Evolutionary conservation across 2,797 vertebrate species (phyloP).

Genomic region (Kryptolebias ocellatus): DNA sequence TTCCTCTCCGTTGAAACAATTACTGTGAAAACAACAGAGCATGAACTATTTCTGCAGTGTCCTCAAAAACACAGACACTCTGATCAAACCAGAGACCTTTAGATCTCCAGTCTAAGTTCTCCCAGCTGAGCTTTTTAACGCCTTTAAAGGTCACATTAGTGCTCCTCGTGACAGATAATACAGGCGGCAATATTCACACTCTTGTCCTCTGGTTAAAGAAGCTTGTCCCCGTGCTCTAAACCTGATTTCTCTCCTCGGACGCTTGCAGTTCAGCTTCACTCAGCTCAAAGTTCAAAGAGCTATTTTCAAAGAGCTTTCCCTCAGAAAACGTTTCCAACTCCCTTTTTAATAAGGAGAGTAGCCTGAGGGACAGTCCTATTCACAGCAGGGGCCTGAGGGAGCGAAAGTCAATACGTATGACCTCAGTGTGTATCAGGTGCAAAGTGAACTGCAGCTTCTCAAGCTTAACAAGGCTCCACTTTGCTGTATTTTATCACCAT

Average conservation of each 20-base stretch:
- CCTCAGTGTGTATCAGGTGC: constrained; percentile 31
- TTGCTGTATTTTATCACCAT: constrained; percentile 51
- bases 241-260: neutral
- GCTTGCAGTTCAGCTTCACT: constrained; percentile 8
- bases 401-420: constrained; percentile 50
- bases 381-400: constrained; percentile 40
- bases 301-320: constrained; percentile 34
- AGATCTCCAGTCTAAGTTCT: neutral
- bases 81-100: no score
- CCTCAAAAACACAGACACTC: no score
- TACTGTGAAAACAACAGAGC: no score
- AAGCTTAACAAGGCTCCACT: constrained; percentile 40
- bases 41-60: no score
- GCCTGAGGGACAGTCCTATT: constrained; percentile 38
- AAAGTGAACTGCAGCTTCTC: constrained; percentile 35
- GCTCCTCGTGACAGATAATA: neutral
- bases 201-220: constrained; percentile 2
- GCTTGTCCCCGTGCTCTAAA: neutral
- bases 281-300: constrained; percentile 25
- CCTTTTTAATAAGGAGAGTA: constrained; percentile 46
- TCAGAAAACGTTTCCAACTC: constrained; percentile 20
- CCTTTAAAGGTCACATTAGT: neutral
- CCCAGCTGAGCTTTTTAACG: constrained; percentile 1
- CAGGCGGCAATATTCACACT: constrained; percentile 1
- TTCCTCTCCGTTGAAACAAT: no score